These are phyloP conservation scores for Eupithecia insigniata DNA, from an alignment of 2,888 invertebrate genomes.

Conservation along the genomic window DNA sequence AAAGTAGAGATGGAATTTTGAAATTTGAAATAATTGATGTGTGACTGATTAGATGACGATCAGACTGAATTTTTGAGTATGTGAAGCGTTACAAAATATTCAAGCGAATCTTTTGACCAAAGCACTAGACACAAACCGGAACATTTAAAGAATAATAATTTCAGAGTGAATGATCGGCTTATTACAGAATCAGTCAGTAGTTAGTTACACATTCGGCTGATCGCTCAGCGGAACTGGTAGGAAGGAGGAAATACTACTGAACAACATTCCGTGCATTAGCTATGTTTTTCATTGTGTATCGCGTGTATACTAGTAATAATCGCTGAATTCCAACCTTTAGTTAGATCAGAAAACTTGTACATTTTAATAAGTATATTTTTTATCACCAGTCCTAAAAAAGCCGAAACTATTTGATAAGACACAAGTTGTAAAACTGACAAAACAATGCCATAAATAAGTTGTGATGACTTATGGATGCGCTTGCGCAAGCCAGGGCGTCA, in stretches of 20 bases:
- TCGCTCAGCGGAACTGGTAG: background rate
- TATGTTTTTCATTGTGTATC: constrained; percentile 12
- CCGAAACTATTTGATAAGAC: constrained; percentile 20
- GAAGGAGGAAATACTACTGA: background rate
- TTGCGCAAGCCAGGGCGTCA: constrained; percentile 38
- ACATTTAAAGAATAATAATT: background rate
- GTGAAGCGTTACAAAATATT: background rate
- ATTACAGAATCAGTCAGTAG: constrained; percentile 9
- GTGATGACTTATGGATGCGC: constrained; percentile 20
- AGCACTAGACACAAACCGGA: background rate
- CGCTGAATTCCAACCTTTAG: background rate
- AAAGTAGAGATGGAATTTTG: background rate
- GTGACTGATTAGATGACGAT: too few relatives aligned
- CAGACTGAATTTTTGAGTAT: background rate
- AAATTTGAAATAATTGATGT: too few relatives aligned
- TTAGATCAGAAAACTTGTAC: background rate
- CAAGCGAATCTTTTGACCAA: background rate
- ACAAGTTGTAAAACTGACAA: constrained; percentile 35
- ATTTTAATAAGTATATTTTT: background rate
- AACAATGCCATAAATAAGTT: constrained; percentile 38
- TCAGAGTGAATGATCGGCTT: background rate
- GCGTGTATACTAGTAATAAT: constrained; percentile 1
- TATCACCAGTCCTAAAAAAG: constrained; percentile 16
- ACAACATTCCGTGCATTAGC: background rate
- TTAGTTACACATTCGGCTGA: constrained; percentile 4